Conservation (phyloP, 1,140 invertebrate genomes). For the Copidosoma floridanum region DNA sequence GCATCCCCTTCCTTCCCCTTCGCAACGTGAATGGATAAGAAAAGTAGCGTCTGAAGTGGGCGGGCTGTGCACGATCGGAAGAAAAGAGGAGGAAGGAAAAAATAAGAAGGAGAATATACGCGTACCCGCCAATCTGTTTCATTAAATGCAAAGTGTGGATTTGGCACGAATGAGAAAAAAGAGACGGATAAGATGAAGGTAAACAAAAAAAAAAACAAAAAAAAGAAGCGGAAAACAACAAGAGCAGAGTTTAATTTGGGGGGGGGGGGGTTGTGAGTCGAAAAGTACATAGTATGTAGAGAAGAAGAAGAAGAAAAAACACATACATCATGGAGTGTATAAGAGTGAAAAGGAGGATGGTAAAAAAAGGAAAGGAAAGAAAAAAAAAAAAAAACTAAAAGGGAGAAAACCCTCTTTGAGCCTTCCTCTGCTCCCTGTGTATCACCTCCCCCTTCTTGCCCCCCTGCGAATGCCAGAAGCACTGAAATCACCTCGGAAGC, state of each 20-base stretch:
- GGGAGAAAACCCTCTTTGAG: conserved; percentile 35
- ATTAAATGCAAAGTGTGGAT: conserved; percentile 25
- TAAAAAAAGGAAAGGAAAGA: conserved; percentile 3
- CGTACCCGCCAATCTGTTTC: conserved; percentile 22
- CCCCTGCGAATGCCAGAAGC: conserved; percentile 54
- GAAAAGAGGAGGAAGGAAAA: background rate
- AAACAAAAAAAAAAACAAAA: background rate
- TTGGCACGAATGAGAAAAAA: conserved; percentile 15
- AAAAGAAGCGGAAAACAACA: background rate
- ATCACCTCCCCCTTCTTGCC: conserved; percentile 44
- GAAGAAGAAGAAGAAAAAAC: background rate
- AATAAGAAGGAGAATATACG: background rate
- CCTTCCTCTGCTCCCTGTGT: conserved; percentile 50
- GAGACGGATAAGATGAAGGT: background rate
- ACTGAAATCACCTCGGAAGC: conserved; percentile 42
- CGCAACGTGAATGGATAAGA: conserved; percentile 20
- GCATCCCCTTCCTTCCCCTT: background rate
- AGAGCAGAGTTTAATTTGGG: no score
- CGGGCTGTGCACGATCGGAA: conserved; percentile 1
- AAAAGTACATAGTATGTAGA: no score
- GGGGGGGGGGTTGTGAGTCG: no score
- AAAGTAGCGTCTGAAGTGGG: conserved; percentile 8
- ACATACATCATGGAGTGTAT: no score
- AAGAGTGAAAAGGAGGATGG: background rate
- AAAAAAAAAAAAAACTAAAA: background rate